Evolutionary conservation across 2,797 vertebrate genomes (phyloP).

Genomic region (Molothrus aeneus): DNA sequence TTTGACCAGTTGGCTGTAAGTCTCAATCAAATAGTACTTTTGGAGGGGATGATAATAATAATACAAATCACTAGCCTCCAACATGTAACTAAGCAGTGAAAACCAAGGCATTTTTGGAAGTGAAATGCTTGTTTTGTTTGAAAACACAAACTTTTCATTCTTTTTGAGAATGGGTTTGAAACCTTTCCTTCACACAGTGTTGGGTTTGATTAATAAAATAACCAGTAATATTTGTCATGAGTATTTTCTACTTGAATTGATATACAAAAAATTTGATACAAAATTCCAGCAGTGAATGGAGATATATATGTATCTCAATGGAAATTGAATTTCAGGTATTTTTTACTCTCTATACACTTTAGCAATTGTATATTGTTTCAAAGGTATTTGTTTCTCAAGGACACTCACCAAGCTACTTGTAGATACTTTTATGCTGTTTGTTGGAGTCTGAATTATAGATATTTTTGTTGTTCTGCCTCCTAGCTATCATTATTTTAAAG

Average conservation of each 20-base stretch:
- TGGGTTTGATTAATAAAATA: background rate
- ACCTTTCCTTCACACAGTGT: background rate
- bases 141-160: background rate
- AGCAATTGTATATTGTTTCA: background rate
- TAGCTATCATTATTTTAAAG: background rate
- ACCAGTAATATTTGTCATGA: background rate
- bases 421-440: background rate
- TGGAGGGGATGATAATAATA: background rate
- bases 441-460: background rate
- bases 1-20: background rate
- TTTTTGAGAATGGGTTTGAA: background rate
- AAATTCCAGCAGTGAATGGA: background rate
- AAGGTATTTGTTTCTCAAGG: background rate
- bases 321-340: background rate
- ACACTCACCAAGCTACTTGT: background rate
- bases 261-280: background rate
- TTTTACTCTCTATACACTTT: background rate
- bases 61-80: background rate
- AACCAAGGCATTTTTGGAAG: background rate
- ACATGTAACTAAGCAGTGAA: background rate
- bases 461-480: background rate
- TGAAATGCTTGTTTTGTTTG: background rate
- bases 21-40: background rate
- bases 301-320: background rate
- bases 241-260: background rate